Evolutionary conservation across 2,888 invertebrate genomes (phyloP).

Genomic region (Pinctada fucata): DNA sequence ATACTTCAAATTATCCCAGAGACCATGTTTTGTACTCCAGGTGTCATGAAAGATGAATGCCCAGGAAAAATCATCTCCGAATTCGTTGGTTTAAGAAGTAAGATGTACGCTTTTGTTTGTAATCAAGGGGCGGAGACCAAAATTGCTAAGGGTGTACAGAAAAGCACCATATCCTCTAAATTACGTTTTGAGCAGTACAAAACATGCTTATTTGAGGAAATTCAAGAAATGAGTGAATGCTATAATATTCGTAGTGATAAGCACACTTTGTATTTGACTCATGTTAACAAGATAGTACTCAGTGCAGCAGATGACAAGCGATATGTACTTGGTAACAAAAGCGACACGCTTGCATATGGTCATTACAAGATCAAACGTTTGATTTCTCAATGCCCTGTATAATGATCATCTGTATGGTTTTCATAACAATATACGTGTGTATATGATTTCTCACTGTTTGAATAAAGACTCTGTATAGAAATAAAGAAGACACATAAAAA

Average conservation of each 20-base stretch:
- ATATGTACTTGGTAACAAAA: neutral
- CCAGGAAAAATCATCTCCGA: neutral
- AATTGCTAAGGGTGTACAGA: neutral
- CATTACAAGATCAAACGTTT: too few species aligned
- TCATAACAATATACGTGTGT: too few species aligned
- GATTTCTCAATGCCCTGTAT: too few species aligned
- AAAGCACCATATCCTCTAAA: too few species aligned
- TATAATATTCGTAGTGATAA: neutral
- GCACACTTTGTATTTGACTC: neutral
- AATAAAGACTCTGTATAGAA: too few species aligned
- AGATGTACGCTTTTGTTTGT: neutral
- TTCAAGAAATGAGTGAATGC: too few species aligned
- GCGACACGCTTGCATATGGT: too few species aligned
- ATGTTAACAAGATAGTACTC: neutral
- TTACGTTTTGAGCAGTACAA: too few species aligned
- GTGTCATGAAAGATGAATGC: neutral
- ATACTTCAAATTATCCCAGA: conserved; percentile 2
- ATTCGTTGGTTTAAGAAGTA: neutral
- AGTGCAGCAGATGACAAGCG: conserved; percentile 5
- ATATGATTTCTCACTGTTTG: too few species aligned
- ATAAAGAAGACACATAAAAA: too few species aligned
- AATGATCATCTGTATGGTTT: too few species aligned
- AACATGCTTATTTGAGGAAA: too few species aligned
- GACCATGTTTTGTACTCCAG: conserved; percentile 2
- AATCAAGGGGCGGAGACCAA: neutral